phyloP scores from a whole-genome alignment of 2,888 invertebrate species.

The Anthrax anthrax region DNA sequence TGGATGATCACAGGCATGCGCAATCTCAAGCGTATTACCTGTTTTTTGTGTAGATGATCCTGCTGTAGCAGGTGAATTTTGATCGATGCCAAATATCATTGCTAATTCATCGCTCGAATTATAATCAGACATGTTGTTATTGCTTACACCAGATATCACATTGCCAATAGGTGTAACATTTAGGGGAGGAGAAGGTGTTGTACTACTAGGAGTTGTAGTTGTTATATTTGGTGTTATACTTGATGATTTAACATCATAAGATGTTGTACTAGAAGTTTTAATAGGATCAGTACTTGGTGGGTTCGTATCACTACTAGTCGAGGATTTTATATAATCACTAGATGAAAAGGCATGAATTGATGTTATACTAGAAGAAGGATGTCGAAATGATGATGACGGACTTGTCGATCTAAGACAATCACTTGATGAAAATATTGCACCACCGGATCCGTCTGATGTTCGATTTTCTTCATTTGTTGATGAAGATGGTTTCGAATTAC shows the following conservation, averaged over 20 bases:
- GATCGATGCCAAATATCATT: conserved; percentile 42
- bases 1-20: neutral
- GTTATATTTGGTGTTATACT: conserved; percentile 25
- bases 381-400: conserved; percentile 22
- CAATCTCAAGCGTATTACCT: conserved; percentile 15
- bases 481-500: conserved; percentile 5
- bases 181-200: conserved; percentile 25
- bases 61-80: conserved; percentile 16
- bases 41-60: conserved; percentile 15
- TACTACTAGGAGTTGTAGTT: conserved; percentile 15
- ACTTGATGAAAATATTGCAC: conserved; percentile 25
- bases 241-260: conserved; percentile 30
- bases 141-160: neutral
- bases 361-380: conserved; percentile 32
- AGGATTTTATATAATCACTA: conserved; percentile 33
- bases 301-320: conserved; percentile 32
- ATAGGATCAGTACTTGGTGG: conserved; percentile 29
- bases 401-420: conserved; percentile 32
- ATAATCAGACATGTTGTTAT: conserved; percentile 32
- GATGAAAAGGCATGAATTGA: conserved; percentile 34
- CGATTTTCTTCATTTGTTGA: conserved; percentile 3
- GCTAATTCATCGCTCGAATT: conserved; percentile 51
- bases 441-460: conserved; percentile 6
- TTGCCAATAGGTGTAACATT: conserved; percentile 10
- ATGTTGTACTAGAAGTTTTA: conserved; percentile 34